Conservation (phyloP, 2,113 vertebrate species). For the Saimiri boliviensis region DNA sequence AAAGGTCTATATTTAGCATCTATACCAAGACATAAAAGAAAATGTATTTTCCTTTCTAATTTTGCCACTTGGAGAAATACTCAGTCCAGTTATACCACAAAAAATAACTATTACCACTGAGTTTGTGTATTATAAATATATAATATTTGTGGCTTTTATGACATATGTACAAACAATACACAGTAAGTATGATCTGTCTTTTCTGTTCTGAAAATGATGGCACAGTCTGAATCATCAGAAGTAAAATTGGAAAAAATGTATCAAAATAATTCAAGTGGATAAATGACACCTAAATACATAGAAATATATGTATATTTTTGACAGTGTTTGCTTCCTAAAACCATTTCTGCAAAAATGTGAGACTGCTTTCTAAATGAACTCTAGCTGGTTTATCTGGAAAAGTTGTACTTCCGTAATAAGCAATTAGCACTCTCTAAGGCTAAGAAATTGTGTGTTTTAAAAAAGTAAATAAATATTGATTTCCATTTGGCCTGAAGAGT, state of each 20-base stretch:
- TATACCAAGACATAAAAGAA: background rate
- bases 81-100: background rate
- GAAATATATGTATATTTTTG: background rate
- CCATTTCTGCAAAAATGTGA: background rate
- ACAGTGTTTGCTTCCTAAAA: background rate
- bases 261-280: background rate
- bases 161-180: background rate
- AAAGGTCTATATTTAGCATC: fast-evolving
- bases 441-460: constrained; percentile 47
- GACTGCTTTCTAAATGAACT: background rate
- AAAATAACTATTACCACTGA: background rate
- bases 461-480: constrained; percentile 68
- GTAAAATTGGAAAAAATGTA: background rate
- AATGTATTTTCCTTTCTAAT: background rate
- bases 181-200: background rate
- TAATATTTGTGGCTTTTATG: background rate
- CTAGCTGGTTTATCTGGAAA: background rate
- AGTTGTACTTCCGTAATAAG: background rate
- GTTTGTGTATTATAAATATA: background rate
- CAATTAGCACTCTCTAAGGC: constrained; percentile 39
- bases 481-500: constrained; percentile 50
- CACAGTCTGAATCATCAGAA: background rate
- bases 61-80: background rate
- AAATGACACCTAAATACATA: background rate
- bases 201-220: background rate